Percentiles rank a stretch among this genome's conserved stretches.
These are phyloP conservation scores for Temnopleurus reevesii DNA, from an alignment of 53 echinoderm and acorn worm genomes.

Conservation along the genomic window DNA sequence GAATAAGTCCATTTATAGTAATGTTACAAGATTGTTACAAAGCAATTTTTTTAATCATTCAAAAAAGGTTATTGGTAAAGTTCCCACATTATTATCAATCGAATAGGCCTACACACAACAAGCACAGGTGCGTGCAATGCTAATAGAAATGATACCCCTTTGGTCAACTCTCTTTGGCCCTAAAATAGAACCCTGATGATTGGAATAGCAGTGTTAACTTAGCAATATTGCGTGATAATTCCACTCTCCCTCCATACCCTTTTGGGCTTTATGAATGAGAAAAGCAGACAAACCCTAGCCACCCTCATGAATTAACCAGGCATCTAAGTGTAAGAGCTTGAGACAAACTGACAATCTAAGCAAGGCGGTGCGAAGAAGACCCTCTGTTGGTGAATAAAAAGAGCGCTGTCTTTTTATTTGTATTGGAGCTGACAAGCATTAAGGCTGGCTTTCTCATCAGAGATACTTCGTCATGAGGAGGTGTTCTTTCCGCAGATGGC, in stretches of 20 bases:
- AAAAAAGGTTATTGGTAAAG: too few species aligned
- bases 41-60: too few species aligned
- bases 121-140: not conserved
- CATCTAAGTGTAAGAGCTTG: not conserved
- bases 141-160: not conserved
- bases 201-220: not conserved
- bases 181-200: not conserved
- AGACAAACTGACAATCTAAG: slow-evolving; percentile 31
- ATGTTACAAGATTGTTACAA: too few species aligned
- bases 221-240: slow-evolving; percentile 42
- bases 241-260: slow-evolving; percentile 7
- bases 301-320: slow-evolving; percentile 31
- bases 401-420: slow-evolving; percentile 20
- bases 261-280: slow-evolving; percentile 34
- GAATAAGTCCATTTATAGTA: too few species aligned
- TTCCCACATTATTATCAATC: too few species aligned
- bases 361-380: slow-evolving; percentile 4
- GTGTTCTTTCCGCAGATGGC: slow-evolving; percentile 9
- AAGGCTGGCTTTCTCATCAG: slow-evolving; percentile 4
- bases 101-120: too few species aligned
- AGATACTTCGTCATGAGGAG: not conserved
- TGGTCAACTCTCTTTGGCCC: not conserved
- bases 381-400: not conserved
- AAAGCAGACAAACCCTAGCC: slow-evolving; percentile 33
- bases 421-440: slow-evolving; percentile 18